Conservation (phyloP, 2,797 vertebrate species). For the Pogonophryne albipinna region DNA sequence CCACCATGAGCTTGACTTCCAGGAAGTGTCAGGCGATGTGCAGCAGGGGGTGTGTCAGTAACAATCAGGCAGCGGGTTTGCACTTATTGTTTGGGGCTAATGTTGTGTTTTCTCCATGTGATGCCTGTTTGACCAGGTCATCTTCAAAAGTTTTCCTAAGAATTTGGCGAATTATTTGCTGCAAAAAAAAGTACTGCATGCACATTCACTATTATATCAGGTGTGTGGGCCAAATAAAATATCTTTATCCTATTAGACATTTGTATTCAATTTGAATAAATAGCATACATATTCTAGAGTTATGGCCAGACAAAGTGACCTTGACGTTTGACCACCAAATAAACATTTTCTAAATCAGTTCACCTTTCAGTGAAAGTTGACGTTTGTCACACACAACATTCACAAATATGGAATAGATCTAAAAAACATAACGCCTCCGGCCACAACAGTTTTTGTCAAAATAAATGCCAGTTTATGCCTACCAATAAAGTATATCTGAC, state of each 20-base stretch:
- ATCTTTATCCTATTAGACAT: too few species aligned
- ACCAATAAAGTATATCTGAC: background rate
- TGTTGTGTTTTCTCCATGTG: constrained; percentile 4
- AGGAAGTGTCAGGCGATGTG: constrained; percentile 33
- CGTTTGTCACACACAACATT: too few species aligned
- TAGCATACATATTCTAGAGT: too few species aligned
- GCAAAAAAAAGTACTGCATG: background rate
- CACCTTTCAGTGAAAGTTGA: too few species aligned
- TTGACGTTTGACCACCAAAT: too few species aligned
- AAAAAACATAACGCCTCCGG: too few species aligned
- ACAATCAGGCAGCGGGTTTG: constrained; percentile 26
- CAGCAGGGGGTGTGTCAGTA: constrained; percentile 34
- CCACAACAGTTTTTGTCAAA: too few species aligned
- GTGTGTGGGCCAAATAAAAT: background rate
- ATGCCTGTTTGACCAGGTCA: constrained; percentile 24
- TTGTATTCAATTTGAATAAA: too few species aligned
- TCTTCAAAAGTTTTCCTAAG: constrained; percentile 9
- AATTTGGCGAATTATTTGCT: background rate
- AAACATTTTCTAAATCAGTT: too few species aligned
- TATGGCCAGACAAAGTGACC: too few species aligned
- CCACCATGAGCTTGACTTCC: constrained; percentile 35
- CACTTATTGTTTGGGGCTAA: background rate
- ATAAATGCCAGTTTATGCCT: background rate
- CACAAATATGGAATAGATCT: too few species aligned
- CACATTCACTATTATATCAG: background rate